phyloP scores from a whole-genome alignment of 2,888 invertebrate species.

The Cerastis rubricosa region DNA sequence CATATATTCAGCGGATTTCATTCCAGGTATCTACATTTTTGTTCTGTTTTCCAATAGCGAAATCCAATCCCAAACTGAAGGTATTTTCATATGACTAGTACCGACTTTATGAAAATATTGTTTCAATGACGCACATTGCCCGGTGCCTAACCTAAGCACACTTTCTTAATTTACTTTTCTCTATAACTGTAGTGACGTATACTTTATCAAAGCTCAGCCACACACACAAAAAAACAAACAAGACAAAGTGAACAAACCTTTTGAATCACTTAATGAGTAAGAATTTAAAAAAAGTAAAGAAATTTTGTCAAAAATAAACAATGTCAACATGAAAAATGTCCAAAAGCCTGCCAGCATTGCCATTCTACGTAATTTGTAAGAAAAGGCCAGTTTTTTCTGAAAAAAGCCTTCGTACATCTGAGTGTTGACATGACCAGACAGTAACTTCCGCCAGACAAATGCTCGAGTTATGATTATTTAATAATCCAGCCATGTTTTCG shows the following conservation, averaged over 20 bases:
- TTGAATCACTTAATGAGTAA: not conserved
- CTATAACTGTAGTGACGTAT: not conserved
- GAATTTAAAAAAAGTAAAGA: not conserved
- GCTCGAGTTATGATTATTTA: conserved; percentile 75
- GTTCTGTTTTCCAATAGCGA: not conserved
- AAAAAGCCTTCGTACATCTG: conserved; percentile 27
- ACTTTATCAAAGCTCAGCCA: not conserved
- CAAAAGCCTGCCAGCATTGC: not conserved
- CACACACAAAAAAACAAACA: too few species aligned
- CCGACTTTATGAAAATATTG: not conserved
- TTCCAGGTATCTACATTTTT: not conserved
- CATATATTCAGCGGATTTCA: not conserved
- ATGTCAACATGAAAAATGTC: not conserved
- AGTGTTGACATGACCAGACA: conserved; percentile 19
- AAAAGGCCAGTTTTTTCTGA: not conserved
- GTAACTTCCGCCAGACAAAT: conserved; percentile 66
- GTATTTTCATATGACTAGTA: not conserved
- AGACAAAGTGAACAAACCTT: too few species aligned
- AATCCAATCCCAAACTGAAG: not conserved
- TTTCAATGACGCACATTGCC: not conserved
- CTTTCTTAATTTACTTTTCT: not conserved
- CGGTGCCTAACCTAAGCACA: not conserved
- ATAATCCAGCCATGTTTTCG: conserved; percentile 72
- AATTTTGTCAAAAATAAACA: not conserved
- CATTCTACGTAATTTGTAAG: not conserved